A percentile compares a stretch with the other conserved stretches of the same genome.
Conservation (phyloP, 1,140 invertebrate species). For the Palaemon carinicauda region DNA sequence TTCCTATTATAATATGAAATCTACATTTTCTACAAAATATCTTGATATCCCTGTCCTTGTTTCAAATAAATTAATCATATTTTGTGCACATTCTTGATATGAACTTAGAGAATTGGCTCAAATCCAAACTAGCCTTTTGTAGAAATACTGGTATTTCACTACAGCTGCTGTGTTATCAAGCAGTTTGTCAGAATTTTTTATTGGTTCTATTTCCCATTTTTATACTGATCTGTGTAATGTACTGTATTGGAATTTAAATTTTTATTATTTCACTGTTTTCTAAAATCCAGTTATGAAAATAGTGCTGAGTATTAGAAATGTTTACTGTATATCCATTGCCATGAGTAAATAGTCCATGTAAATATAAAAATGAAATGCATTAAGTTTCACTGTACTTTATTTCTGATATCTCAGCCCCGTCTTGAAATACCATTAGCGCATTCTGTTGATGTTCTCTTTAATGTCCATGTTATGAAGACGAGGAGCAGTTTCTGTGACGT, state of each 20-base stretch:
- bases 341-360: neutral
- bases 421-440: conserved; percentile 23
- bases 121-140: conserved; percentile 32
- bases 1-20: too few species aligned
- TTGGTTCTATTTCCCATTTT: too few species aligned
- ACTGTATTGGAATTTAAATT: too few species aligned
- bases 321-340: too few species aligned
- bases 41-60: conserved; percentile 17
- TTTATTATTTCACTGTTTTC: too few species aligned
- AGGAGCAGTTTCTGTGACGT: too few species aligned
- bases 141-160: neutral
- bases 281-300: neutral
- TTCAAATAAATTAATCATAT: conserved; percentile 25
- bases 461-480: neutral
- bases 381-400: neutral
- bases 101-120: conserved; percentile 25
- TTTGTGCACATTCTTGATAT: conserved; percentile 44
- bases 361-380: neutral
- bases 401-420: conserved; percentile 20
- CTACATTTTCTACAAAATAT: conserved; percentile 11
- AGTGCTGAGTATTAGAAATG: neutral
- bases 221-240: too few species aligned
- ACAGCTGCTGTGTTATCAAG: too few species aligned
- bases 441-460: conserved; percentile 38
- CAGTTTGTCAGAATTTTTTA: too few species aligned